Conservation (phyloP, 2,113 vertebrate genomes). For the Ptilorrhoa leucosticta region DNA sequence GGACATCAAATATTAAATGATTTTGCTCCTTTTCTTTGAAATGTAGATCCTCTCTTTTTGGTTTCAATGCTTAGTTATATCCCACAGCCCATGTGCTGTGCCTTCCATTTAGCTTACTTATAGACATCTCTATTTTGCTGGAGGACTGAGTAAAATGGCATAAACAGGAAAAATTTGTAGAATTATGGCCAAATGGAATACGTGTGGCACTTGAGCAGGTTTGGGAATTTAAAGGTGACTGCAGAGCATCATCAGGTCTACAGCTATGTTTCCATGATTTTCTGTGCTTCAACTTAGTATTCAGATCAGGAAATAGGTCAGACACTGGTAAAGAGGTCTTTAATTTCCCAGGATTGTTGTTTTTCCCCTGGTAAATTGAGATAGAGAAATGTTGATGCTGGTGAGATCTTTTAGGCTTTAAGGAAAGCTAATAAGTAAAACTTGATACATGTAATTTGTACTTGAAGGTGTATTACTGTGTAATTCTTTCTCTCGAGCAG, state of each 20-base stretch:
- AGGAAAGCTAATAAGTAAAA: neutral
- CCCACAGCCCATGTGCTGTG: neutral
- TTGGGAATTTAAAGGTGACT: neutral
- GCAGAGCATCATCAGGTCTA: neutral
- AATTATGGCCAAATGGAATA: neutral
- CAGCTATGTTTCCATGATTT: neutral
- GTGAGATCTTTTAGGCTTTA: neutral
- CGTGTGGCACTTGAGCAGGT: neutral
- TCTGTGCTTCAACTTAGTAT: neutral
- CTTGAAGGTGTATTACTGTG: neutral
- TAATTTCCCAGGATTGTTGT: neutral
- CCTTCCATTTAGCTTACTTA: neutral
- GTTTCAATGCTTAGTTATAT: neutral
- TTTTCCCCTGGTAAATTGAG: neutral
- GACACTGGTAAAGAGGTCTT: neutral
- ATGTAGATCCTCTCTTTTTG: neutral
- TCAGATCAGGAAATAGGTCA: neutral
- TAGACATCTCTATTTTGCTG: neutral
- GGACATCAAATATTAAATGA: neutral
- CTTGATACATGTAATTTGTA: neutral
- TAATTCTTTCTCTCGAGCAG: neutral
- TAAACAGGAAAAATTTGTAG: neutral
- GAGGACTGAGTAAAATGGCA: neutral
- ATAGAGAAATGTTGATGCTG: neutral
- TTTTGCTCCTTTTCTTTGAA: neutral